Conservation (phyloP, 2,888 invertebrate genomes). For the Tipula helvola region DNA sequence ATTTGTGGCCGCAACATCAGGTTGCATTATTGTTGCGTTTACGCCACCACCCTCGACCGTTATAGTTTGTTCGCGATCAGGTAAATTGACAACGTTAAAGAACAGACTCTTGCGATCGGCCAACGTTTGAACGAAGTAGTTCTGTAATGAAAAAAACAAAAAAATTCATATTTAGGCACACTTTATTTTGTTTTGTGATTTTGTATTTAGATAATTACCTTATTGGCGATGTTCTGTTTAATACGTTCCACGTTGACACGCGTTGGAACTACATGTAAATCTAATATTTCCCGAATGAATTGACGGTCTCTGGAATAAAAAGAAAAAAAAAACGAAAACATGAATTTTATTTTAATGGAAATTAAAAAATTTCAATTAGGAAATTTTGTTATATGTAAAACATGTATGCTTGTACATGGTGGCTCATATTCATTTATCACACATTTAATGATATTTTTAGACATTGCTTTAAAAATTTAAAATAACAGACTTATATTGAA, state of each 20-base stretch:
- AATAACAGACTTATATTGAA: no score
- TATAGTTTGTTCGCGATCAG: constrained; percentile 50
- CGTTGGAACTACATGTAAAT: constrained; percentile 69
- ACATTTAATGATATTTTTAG: no score
- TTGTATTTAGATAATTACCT: constrained; percentile 39
- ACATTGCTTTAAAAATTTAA: no score
- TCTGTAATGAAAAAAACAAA: constrained; percentile 31
- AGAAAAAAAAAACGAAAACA: no score
- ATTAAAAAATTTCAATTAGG: no score
- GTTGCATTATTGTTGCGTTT: constrained; percentile 74
- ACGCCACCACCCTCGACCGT: constrained; percentile 89
- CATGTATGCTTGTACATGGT: no score
- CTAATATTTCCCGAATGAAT: constrained; percentile 62
- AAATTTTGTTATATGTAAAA: no score
- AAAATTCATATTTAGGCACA: neutral
- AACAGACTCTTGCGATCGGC: constrained; percentile 65
- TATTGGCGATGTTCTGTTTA: constrained; percentile 53
- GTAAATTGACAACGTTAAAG: constrained; percentile 62
- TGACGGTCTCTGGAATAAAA: neutral
- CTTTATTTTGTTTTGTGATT: neutral
- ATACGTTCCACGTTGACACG: constrained; percentile 64
- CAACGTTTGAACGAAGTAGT: constrained; percentile 64
- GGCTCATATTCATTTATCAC: no score
- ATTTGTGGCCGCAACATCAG: constrained; percentile 85
- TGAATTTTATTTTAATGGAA: neutral